Evolutionary conservation across 2,797 vertebrate species (phyloP).

Genomic region (Diplodus puntazzo): DNA sequence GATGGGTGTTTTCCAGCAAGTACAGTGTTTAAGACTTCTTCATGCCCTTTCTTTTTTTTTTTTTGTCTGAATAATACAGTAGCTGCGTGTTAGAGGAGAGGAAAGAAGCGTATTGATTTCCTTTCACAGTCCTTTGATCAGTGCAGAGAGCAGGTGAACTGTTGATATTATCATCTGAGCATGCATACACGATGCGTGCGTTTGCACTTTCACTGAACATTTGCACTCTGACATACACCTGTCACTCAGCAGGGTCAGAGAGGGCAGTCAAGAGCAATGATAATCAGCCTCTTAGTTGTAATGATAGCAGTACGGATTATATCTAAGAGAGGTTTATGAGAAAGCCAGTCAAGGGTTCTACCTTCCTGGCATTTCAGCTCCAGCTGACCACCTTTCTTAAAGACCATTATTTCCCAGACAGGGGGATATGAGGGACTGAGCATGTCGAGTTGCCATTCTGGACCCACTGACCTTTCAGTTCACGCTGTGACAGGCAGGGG

Average conservation of each 20-base stretch:
- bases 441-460: conserved; percentile 65
- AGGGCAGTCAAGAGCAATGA: conserved; percentile 17
- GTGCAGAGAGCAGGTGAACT: conserved; percentile 12
- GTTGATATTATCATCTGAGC: not conserved
- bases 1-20: conserved; percentile 22
- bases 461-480: conserved; percentile 68
- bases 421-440: conserved; percentile 57
- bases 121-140: conserved; percentile 27
- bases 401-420: conserved; percentile 55
- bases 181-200: not conserved
- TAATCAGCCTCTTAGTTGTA: not conserved
- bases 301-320: conserved; percentile 34
- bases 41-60: conserved; percentile 25
- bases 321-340: conserved; percentile 40
- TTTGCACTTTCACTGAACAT: conserved; percentile 7
- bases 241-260: conserved; percentile 24
- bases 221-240: conserved; percentile 15
- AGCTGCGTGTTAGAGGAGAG: conserved; percentile 49
- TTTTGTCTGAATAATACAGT: conserved; percentile 40
- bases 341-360: conserved; percentile 37
- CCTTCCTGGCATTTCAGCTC: conserved; percentile 63
- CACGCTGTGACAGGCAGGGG: conserved; percentile 40
- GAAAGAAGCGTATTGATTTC: conserved; percentile 54
- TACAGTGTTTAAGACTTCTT: conserved; percentile 15
- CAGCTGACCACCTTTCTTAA: conserved; percentile 45